Evolutionary conservation across 2,113 vertebrate genomes (phyloP), one percentile per base, ranked within the genome.

Genomic region (Pseudopodoces humilis): DNA sequence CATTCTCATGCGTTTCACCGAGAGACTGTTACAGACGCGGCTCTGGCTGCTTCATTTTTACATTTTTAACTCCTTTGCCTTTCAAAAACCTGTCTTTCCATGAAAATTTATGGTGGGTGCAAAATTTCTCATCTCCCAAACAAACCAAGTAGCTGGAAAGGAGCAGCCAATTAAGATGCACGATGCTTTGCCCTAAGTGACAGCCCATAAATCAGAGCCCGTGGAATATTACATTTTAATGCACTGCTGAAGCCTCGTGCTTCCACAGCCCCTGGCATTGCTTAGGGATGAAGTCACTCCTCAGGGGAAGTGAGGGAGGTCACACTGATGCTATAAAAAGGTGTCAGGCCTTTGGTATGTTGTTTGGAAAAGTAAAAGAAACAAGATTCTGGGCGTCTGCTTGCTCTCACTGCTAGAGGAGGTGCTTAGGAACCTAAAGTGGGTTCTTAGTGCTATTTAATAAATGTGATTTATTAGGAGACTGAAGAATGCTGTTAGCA

Each of bases 121-220:
- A 67, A 84, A 44, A 82, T 53, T 52, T 60, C 77, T 68, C 7
- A 14, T 93, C 86, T 86, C 80, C 86, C 88, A 53, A 23, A 31
- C 69, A 25, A 89, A 72, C 21, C 2, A 22, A 79, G 82, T 28
- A 50, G 84, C 70, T 87, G 89, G 74, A 44, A 78, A 72, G 84
- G 84, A 91, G 81, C 84, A 95, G 84, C 41, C 86, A 50, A 83
- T 96, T 91, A 95, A 95, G 89, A 96, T 96, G 93, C 81, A 60
- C 1, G 5, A 46, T 59, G 70, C 59, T 80, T 8, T 53, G 77
- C 89, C 77, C n/a, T 20, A n/a, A 87, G 81, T 82, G 95, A 82
- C 55, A 82, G 93, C 55, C 77, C 81, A 87, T 95, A 96, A 94
- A 95, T 97, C 95, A 82, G 74, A 62, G 86, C 65, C 76, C 3